Evolutionary conservation across 2,797 vertebrate genomes (phyloP).

Genomic region (Pyrrhura leucotis): DNA sequence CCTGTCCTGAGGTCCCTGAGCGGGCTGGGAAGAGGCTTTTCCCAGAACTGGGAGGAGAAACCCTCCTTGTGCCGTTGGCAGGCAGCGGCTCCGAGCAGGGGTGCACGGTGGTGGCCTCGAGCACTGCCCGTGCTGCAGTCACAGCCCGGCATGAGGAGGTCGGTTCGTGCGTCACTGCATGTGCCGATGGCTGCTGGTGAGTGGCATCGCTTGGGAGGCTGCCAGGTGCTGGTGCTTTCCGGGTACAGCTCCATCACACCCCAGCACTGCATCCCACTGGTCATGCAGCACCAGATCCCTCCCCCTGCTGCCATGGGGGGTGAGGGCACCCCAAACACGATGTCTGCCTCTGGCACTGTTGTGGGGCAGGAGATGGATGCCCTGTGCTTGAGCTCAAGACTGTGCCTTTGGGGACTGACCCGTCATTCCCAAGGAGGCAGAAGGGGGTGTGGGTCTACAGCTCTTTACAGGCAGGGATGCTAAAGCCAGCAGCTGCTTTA

Average conservation of each 20-base stretch:
- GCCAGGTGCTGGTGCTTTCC: background rate
- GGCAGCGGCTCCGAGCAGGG: fast-evolving
- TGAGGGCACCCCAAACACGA: fast-evolving
- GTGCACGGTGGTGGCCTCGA: background rate
- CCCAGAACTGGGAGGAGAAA: background rate
- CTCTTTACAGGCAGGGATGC: background rate
- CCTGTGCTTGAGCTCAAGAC: background rate
- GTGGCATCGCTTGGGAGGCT: background rate
- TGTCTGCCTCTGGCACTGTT: background rate
- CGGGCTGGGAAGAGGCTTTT: background rate
- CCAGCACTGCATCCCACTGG: background rate
- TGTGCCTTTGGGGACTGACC: background rate
- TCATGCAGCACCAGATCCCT: background rate
- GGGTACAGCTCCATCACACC: background rate
- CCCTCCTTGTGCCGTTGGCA: background rate
- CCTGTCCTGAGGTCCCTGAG: background rate
- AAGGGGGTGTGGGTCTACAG: background rate
- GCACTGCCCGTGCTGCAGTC: background rate
- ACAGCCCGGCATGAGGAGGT: background rate
- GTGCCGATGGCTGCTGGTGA: fast-evolving
- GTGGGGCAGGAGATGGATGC: background rate
- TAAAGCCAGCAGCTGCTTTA: background rate
- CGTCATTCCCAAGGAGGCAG: background rate
- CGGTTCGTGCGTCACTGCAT: fast-evolving
- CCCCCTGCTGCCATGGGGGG: fast-evolving